phyloP scores from a whole-genome alignment of 1,140 invertebrate genomes.

The Leptinotarsa defecta region DNA sequence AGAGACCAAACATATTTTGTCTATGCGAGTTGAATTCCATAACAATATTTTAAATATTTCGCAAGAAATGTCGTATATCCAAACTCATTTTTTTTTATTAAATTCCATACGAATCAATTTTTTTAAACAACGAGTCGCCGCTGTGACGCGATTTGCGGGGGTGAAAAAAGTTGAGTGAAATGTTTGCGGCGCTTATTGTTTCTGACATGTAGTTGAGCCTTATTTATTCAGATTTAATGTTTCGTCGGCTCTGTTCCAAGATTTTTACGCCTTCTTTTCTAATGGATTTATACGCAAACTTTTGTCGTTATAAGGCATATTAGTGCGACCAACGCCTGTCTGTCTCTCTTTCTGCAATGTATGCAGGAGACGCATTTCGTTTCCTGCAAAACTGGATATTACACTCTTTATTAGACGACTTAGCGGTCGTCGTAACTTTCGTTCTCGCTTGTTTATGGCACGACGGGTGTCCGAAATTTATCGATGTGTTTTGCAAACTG shows the following conservation, averaged over 20 bases:
- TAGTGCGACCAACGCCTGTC: not conserved
- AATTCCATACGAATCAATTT: too few species aligned
- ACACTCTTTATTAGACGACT: constrained; percentile 17
- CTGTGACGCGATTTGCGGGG: not conserved
- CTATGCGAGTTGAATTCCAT: too few species aligned
- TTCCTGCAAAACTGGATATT: constrained; percentile 19
- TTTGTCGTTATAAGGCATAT: constrained; percentile 14
- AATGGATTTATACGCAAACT: constrained; percentile 27
- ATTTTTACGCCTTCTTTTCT: constrained; percentile 25
- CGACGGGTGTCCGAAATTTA: constrained; percentile 27
- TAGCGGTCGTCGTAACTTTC: constrained; percentile 4
- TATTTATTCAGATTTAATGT: constrained; percentile 29
- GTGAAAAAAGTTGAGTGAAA: constrained; percentile 22
- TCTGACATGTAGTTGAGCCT: constrained; percentile 23
- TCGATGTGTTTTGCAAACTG: constrained; percentile 27
- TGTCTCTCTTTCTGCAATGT: not conserved
- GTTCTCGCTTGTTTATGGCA: constrained; percentile 18
- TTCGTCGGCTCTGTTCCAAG: constrained; percentile 25
- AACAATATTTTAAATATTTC: too few species aligned
- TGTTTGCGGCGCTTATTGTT: constrained; percentile 26
- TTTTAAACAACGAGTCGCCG: not conserved
- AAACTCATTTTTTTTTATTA: too few species aligned
- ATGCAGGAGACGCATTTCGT: constrained; percentile 5
- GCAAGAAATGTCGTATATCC: too few species aligned
- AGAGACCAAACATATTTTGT: too few species aligned